Base-by-base conservation (phyloP, 2,888 invertebrate genomes). In the Alsophila aescularia region DNA sequence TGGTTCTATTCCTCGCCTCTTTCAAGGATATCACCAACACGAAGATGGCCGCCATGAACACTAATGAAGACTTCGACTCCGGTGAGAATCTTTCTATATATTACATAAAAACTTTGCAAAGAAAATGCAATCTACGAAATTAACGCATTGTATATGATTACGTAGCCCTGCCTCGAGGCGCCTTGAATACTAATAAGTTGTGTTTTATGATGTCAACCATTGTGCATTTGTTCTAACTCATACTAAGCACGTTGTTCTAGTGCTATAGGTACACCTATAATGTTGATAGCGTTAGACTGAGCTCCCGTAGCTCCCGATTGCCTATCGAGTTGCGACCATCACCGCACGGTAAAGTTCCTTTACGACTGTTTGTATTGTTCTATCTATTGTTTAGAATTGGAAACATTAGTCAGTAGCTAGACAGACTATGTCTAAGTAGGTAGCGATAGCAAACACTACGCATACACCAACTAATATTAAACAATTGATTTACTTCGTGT, bases 1-100 rank as follows among this genome's bases (percentile, higher is more conserved):
- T 98, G 78, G 98, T 98, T 24, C 93, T 98, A 74, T 98, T 98
- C 87, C 94, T 98, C 83, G 98, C 98, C 61, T 98, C 98, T 15
- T 98, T 98, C 93, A 98, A 98, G 92, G 98, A 98, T 90, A 97
- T 98, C 87, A 98, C 98, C 57, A 95, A 96, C 86, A 96, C 96
- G 69, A 97, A 97, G 92, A 96, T 96, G 95, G 95, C 95, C 66
- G 96, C 96, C 86, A 95, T 96, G 95, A 94, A 94, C 79, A 94
- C 94, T 83, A 95, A 96, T 87, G 96, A 97, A 90, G 94, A 95
- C 76, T 96, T 96, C 85, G 96, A 96, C 88, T 96, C 96, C 93
- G 96, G 96, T 96, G 93, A 95, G 96, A 94, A 76, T 62, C 64
- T 72, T 72, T 72, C 73, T 72, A 56, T 60, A 75, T 1, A 40